Conservation (phyloP, 1,140 invertebrate genomes). For the Polypedilum pembai region DNA sequence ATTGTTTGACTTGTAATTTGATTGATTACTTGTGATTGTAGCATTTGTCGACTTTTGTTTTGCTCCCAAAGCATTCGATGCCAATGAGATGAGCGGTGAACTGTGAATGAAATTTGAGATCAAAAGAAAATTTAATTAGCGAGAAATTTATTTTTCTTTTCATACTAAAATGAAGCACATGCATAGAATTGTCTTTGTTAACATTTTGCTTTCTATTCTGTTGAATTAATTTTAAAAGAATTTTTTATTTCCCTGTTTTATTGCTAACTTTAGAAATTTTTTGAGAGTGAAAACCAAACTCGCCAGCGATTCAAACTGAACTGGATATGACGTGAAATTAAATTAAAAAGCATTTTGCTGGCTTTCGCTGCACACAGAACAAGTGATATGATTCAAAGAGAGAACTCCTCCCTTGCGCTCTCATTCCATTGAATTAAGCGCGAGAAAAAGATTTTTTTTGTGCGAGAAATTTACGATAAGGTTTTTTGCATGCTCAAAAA, state of each 20-base stretch:
- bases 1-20: background rate
- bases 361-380: background rate
- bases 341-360: conserved; percentile 7
- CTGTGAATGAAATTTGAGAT: background rate
- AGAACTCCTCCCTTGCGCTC: background rate
- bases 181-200: background rate
- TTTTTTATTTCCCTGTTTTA: background rate
- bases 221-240: background rate
- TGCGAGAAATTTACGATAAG: background rate
- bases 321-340: conserved; percentile 12
- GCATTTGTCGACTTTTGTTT: conserved; percentile 4
- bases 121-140: background rate
- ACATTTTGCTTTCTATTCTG: background rate
- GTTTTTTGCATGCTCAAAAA: background rate
- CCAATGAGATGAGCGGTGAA: background rate
- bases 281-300: conserved; percentile 3
- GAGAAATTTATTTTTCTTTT: background rate
- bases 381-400: background rate
- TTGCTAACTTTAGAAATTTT: background rate
- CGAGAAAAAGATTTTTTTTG: conserved; percentile 2
- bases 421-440: background rate
- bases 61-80: background rate
- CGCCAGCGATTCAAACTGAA: background rate
- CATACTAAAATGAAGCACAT: background rate
- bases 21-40: conserved; percentile 24